Evolutionary conservation across 2,888 invertebrate species (phyloP).

Genomic region (Drepanosiphum platanoidis): DNA sequence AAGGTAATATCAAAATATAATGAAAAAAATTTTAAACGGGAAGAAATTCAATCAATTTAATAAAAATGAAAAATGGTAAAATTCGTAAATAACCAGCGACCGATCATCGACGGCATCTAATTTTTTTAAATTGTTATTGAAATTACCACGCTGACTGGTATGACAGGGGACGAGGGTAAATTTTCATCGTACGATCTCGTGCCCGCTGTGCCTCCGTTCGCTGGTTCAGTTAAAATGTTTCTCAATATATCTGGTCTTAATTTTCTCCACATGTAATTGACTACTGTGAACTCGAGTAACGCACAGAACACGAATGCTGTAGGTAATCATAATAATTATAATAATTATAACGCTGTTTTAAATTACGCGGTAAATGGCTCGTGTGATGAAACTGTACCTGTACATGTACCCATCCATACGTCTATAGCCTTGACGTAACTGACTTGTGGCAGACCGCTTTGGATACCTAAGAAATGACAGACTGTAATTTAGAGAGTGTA

Average conservation of each 20-base stretch:
- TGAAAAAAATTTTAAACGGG: too few relatives aligned
- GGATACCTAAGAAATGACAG: conserved; percentile 66
- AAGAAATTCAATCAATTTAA: too few relatives aligned
- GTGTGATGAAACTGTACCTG: conserved; percentile 65
- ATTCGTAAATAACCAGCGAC: too few relatives aligned
- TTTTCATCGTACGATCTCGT: conserved; percentile 53
- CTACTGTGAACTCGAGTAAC: conserved; percentile 69
- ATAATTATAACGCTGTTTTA: too few relatives aligned
- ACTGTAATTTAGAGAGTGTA: too few relatives aligned
- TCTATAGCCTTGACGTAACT: conserved; percentile 68
- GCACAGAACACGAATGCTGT: conserved; percentile 69
- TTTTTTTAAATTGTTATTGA: too few relatives aligned
- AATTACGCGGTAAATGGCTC: too few relatives aligned
- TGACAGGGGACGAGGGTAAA: conserved; percentile 31
- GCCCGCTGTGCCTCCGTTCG: conserved; percentile 54
- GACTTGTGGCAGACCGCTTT: conserved; percentile 68
- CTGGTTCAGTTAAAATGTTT: conserved; percentile 63
- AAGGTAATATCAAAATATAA: too few relatives aligned
- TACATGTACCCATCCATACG: conserved; percentile 68
- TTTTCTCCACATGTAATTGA: conserved; percentile 69
- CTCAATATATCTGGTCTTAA: conserved; percentile 64
- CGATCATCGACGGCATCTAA: too few relatives aligned
- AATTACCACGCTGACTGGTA: conserved; percentile 63
- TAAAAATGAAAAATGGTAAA: too few relatives aligned
- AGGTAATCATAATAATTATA: too few relatives aligned